phyloP scores from a whole-genome alignment of 1,140 invertebrate species.

The Ylistrum balloti region DNA sequence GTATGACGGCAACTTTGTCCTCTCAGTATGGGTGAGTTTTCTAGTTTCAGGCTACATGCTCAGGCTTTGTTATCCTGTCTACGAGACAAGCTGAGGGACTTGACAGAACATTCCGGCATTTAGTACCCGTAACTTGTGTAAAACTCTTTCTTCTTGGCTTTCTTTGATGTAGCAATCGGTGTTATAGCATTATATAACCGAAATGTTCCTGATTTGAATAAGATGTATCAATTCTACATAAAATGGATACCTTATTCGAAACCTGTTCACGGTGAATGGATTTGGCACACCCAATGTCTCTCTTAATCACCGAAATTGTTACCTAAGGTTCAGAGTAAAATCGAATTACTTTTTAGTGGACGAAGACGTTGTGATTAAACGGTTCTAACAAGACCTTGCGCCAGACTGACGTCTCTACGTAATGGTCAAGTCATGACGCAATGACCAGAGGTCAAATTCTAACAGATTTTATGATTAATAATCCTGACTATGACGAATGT shows the following conservation, averaged over 20 bases:
- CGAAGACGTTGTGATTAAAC: background rate
- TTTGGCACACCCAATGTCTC: background rate
- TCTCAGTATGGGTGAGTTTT: background rate
- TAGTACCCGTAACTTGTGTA: constrained; percentile 1
- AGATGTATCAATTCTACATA: background rate
- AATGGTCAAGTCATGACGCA: constrained; percentile 11
- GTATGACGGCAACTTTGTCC: background rate
- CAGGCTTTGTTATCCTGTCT: background rate
- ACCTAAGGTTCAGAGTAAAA: background rate
- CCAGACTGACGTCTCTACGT: background rate
- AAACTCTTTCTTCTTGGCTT: background rate
- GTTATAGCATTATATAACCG: background rate
- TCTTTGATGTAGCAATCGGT: background rate
- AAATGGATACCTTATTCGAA: background rate
- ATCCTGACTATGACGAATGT: background rate
- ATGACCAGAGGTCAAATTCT: constrained; percentile 25
- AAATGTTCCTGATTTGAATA: background rate
- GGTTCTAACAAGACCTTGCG: background rate
- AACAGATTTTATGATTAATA: background rate
- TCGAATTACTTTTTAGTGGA: background rate
- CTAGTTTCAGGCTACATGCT: constrained; percentile 31
- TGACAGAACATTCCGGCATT: background rate
- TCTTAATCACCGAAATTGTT: background rate
- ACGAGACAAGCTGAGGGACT: constrained; percentile 6
- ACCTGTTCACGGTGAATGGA: background rate